A percentile compares a stretch with the other conserved stretches of the same genome.
These are phyloP conservation scores for Neoascia interrupta DNA, from an alignment of 2,888 invertebrate species.

Conservation along the genomic window DNA sequence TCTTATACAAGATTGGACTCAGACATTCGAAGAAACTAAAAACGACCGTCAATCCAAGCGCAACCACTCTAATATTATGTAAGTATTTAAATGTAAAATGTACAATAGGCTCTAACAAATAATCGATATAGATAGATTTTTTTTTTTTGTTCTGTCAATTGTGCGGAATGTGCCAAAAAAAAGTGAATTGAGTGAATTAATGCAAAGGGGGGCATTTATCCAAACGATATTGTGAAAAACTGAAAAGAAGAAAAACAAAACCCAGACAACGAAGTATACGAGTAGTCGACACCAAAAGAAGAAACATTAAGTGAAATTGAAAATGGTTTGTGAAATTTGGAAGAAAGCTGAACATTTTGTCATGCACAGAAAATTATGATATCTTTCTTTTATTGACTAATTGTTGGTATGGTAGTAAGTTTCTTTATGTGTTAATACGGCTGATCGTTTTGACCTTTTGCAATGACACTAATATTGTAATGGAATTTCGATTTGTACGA, in stretches of 20 bases:
- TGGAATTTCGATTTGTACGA: constrained; percentile 39
- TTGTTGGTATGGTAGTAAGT: constrained; percentile 24
- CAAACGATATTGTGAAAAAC: constrained; percentile 17
- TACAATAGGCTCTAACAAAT: constrained; percentile 23
- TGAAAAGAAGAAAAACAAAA: not conserved
- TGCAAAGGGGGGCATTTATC: not conserved
- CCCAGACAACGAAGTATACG: not conserved
- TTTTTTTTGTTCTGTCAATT: constrained; percentile 23
- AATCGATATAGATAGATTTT: constrained; percentile 15
- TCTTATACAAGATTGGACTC: too few relatives aligned
- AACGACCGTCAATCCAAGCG: constrained; percentile 5
- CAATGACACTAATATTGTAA: constrained; percentile 32
- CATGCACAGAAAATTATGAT: constrained; percentile 53
- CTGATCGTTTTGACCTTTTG: constrained; percentile 47
- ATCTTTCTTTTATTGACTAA: constrained; percentile 11
- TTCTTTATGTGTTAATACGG: constrained; percentile 30
- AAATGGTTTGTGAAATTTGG: constrained; percentile 67
- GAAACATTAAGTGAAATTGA: constrained; percentile 42
- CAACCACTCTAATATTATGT: constrained; percentile 29
- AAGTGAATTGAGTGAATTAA: constrained; percentile 1
- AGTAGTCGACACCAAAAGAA: not conserved
- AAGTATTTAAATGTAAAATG: constrained; percentile 11
- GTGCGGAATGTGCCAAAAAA: constrained; percentile 61
- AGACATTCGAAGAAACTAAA: not conserved
- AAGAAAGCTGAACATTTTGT: constrained; percentile 65